A percentile compares a stretch with the other conserved stretches of the same genome.
These are phyloP conservation scores for Acronicta leporina DNA, from an alignment of 2,888 invertebrate species.

Conservation along the genomic window DNA sequence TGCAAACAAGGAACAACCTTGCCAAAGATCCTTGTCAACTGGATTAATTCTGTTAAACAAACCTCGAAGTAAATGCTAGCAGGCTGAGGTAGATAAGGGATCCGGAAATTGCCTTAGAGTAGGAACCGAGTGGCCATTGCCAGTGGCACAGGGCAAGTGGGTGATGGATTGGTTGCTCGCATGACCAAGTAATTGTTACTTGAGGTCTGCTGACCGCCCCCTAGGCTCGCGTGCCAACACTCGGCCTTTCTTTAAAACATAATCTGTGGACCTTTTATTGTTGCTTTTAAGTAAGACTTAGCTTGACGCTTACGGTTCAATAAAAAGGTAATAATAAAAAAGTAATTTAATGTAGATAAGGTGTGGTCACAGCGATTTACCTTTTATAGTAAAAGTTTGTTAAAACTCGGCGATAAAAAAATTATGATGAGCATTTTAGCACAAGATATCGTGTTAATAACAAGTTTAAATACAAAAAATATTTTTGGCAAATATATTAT, in stretches of 20 bases:
- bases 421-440: too few relatives aligned
- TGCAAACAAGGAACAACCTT: constrained; percentile 61
- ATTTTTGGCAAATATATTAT: too few relatives aligned
- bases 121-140: constrained; percentile 79
- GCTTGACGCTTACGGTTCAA: constrained; percentile 32
- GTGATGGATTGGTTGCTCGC: constrained; percentile 86
- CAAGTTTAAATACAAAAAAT: too few relatives aligned
- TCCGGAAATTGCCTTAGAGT: constrained; percentile 87
- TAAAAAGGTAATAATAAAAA: constrained; percentile 36
- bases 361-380: not conserved
- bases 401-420: too few relatives aligned
- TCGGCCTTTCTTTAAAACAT: constrained; percentile 74
- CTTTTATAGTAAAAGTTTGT: too few relatives aligned
- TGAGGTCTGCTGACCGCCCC: constrained; percentile 74
- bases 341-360: constrained; percentile 19
- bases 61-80: constrained; percentile 79
- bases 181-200: constrained; percentile 88
- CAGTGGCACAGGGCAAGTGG: constrained; percentile 78
- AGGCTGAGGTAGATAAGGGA: constrained; percentile 80
- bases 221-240: constrained; percentile 74
- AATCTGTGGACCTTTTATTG: constrained; percentile 73
- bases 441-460: too few relatives aligned
- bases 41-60: constrained; percentile 87
- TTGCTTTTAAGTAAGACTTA: constrained; percentile 67
- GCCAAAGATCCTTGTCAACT: constrained; percentile 69